Conservation (phyloP, 1,140 invertebrate species). For the Orchestia grillus region DNA sequence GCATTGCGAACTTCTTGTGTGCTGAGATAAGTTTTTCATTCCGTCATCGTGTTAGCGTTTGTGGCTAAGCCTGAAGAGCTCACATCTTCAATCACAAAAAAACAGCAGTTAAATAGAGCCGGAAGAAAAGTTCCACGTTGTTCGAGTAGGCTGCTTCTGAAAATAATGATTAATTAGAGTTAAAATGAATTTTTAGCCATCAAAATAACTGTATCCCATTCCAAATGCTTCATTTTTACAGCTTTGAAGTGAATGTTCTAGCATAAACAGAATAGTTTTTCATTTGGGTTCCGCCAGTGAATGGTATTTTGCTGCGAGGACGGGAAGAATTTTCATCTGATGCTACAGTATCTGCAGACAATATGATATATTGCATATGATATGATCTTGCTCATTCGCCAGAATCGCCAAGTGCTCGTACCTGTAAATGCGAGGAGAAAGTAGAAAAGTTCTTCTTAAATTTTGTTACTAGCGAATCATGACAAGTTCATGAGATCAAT, state of each 20-base stretch:
- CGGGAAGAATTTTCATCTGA: background rate
- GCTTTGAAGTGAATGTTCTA: background rate
- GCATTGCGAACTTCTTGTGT: background rate
- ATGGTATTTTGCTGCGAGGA: background rate
- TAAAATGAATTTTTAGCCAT: background rate
- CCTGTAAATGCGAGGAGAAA: no score
- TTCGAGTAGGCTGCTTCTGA: background rate
- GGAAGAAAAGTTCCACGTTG: background rate
- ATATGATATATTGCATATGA: no score
- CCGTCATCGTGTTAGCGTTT: background rate
- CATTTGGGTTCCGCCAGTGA: background rate
- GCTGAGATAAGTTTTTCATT: background rate
- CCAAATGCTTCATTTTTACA: background rate
- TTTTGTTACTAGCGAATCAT: no score
- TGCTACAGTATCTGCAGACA: background rate
- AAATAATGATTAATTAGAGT: background rate
- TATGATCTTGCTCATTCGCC: no score
- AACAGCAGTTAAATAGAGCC: background rate
- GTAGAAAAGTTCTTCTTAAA: no score
- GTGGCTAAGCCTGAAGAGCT: background rate
- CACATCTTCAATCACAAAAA: background rate
- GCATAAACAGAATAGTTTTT: background rate
- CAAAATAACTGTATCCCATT: background rate
- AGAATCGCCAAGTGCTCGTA: no score
- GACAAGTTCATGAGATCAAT: background rate